phyloP scores from a whole-genome alignment of 1,140 invertebrate species.

The Aphis gossypii region DNA sequence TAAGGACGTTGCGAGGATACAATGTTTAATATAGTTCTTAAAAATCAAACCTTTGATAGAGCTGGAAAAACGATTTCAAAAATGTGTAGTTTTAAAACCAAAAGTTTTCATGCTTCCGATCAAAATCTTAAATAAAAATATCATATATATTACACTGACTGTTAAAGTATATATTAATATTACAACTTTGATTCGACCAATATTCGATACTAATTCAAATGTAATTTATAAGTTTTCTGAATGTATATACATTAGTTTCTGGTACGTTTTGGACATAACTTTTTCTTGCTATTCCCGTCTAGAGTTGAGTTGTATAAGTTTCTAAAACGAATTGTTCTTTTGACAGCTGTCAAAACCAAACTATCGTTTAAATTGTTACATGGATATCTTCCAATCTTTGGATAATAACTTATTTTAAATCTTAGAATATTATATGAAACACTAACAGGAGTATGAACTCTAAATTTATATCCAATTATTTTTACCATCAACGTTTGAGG shows the following conservation, averaged over 20 bases:
- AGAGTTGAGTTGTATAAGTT: background rate
- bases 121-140: background rate
- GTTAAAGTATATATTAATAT: background rate
- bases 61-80: background rate
- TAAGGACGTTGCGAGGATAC: background rate
- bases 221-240: background rate
- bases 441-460: background rate
- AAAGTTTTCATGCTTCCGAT: background rate
- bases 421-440: background rate
- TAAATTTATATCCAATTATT: constrained; percentile 6
- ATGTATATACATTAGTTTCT: background rate
- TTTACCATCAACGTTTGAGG: background rate
- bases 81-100: background rate
- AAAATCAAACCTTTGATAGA: background rate
- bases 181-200: background rate
- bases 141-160: background rate
- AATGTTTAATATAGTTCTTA: background rate
- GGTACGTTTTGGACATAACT: background rate
- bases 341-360: constrained; percentile 38
- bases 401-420: constrained; percentile 38
- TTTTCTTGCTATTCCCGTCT: background rate
- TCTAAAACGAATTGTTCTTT: constrained; percentile 15
- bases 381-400: background rate
- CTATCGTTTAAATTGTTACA: constrained; percentile 15
- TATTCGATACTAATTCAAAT: background rate